Percentiles rank a stretch among this genome's conserved stretches.
Conservation (phyloP, 2,888 invertebrate genomes). For the Nycteola revayana region DNA sequence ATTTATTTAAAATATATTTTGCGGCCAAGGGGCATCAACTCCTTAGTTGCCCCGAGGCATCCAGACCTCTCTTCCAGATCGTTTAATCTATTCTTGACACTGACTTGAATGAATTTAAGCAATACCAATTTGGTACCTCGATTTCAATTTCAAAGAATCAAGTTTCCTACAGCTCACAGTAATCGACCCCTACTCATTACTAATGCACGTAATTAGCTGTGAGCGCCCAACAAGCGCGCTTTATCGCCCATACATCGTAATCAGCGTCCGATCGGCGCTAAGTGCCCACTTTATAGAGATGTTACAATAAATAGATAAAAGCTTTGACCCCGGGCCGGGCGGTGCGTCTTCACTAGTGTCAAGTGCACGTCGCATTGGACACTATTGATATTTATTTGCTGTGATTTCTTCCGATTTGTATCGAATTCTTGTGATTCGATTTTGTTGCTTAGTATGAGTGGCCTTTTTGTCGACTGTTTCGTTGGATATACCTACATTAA, state of each 20-base stretch:
- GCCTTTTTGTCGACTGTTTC: too few relatives aligned
- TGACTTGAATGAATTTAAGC: too few relatives aligned
- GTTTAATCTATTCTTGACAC: too few relatives aligned
- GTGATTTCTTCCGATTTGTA: conserved; percentile 26
- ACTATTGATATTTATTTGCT: conserved; percentile 36
- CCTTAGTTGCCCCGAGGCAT: too few relatives aligned
- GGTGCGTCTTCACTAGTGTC: conserved; percentile 72
- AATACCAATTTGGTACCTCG: too few relatives aligned
- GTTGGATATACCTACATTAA: too few relatives aligned
- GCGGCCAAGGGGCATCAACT: too few relatives aligned
- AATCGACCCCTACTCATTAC: conserved; percentile 56
- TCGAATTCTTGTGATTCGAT: too few relatives aligned
- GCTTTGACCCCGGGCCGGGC: conserved; percentile 45
- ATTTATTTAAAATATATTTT: too few relatives aligned
- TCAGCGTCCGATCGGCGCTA: conserved; percentile 70
- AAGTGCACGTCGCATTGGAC: conserved; percentile 31
- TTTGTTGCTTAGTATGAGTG: too few relatives aligned
- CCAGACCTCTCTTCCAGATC: too few relatives aligned
- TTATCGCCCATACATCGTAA: conserved; percentile 69
- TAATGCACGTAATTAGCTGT: conserved; percentile 75
- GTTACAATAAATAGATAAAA: conserved; percentile 49
- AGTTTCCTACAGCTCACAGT: not conserved
- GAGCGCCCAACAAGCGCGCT: conserved; percentile 56
- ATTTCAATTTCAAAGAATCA: too few relatives aligned
- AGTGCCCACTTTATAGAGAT: conserved; percentile 55